phyloP scores from a whole-genome alignment of 1,140 invertebrate species.

The Berghia stephanieae region DNA sequence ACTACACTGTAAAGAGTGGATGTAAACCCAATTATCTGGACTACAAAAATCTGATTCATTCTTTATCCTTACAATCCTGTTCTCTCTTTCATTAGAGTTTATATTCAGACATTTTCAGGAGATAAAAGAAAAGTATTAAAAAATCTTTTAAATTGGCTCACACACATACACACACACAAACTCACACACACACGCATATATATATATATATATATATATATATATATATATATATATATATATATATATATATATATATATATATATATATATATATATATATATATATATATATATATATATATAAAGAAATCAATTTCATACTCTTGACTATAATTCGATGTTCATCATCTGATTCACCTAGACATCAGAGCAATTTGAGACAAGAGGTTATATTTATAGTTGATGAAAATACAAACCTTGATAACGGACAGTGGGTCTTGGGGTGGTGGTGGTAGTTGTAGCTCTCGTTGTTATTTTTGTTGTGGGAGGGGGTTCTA shows the following conservation, averaged over 20 bases:
- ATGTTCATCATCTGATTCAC: no score
- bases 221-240: background rate
- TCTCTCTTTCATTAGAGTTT: no score
- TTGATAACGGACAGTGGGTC: background rate
- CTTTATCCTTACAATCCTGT: no score
- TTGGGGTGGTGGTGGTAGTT: slow-evolving; percentile 14
- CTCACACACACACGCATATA: background rate
- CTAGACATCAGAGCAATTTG: no score
- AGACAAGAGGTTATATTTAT: no score
- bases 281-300: background rate
- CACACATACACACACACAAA: no score
- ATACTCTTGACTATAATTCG: no score
- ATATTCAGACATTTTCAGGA: no score
- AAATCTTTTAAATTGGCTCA: background rate
- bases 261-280: background rate
- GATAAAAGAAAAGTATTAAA: no score
- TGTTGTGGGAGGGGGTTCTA: slow-evolving; percentile 23
- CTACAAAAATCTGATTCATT: background rate
- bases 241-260: background rate
- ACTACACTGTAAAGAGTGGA: no score
- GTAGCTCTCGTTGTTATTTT: slow-evolving; percentile 21
- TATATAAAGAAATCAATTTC: no score
- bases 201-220: background rate
- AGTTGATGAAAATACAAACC: background rate
- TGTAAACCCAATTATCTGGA: background rate